Base-by-base conservation (phyloP, 2,888 invertebrate genomes). In the Mellilla xanthometata region DNA sequence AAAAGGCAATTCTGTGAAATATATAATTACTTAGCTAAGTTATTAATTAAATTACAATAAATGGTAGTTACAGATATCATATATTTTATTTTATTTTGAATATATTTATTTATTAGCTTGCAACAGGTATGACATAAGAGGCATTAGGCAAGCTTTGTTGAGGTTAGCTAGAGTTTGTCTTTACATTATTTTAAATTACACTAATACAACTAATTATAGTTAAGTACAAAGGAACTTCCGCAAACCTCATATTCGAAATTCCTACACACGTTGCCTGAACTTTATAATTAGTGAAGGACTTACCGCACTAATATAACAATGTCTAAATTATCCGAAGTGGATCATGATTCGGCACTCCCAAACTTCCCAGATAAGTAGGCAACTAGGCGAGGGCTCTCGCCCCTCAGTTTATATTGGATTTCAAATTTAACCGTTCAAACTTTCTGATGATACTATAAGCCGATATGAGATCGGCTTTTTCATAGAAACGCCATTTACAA, bases 341-440 rank as follows among this genome's bases (percentile, higher is more conserved):
- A 68, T 68, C 54, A 62, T 65, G 63, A 62, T 53, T 62, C 60
- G 56, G 53, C 61, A 65, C 61, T 59, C 60, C 66, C 52, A 55
- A 76, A 73, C 61, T 72, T 76, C 55, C 41, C 47, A 60, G 68
- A 65, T 68, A 72, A 76, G 68, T 42, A 42, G 24, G 22, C 67
- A 67, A 58, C 61, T 51, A 55, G 51, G 44, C 41, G 52, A 52
- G 38, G 65, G 64, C 63, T 70, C 53, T 53, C 62, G 66, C 62
- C 60, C 59, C 65, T 54, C 72, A 68, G 65, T 74, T 77, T 77
- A 76, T 76, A 76, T 76, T 76, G 71, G 75, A 73, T 76, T 75
- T 68, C 68, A 73, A 74, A 74, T 74, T 72, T 67, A 71, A 65
- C 65, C 68, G 59, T 61, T 48, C 49, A 60, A 75, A 76, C 58